phyloP scores from a whole-genome alignment of 2,797 vertebrate genomes.

The Eremophila alpestris region DNA sequence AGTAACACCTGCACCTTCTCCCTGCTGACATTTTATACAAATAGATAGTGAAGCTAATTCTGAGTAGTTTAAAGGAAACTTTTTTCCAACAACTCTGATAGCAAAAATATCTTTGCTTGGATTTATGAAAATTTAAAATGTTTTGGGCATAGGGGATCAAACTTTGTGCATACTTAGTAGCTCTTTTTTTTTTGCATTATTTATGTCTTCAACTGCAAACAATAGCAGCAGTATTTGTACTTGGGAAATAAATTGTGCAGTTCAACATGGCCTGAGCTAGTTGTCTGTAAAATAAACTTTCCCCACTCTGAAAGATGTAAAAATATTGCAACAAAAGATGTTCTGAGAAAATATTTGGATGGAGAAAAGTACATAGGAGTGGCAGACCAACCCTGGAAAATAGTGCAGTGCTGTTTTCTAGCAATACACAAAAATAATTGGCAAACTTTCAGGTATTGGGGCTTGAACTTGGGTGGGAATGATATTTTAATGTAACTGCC shows the following conservation, averaged over 20 bases:
- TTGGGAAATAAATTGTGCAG: background rate
- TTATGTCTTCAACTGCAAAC: constrained; percentile 47
- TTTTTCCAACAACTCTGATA: background rate
- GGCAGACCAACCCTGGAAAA: constrained; percentile 61
- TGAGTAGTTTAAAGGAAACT: background rate
- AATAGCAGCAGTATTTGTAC: constrained; percentile 26
- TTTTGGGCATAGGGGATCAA: constrained; percentile 43
- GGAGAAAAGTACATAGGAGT: constrained; percentile 69
- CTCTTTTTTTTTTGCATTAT: constrained; percentile 21
- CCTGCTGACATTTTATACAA: background rate
- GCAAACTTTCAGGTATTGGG: constrained; percentile 48
- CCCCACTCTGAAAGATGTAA: background rate
- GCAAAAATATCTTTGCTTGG: constrained; percentile 42
- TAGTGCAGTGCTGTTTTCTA: constrained; percentile 37
- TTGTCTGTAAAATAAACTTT: constrained; percentile 20
- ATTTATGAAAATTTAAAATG: constrained; percentile 64
- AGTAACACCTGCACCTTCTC: background rate
- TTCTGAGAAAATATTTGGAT: constrained; percentile 70
- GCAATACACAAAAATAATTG: constrained; percentile 2
- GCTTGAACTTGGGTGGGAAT: constrained; percentile 59
- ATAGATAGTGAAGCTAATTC: background rate
- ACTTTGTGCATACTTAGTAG: constrained; percentile 43
- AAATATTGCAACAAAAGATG: constrained; percentile 2
- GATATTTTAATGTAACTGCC: background rate
- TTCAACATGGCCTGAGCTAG: background rate